A percentile compares a stretch with the other conserved stretches of the same genome.
Evolutionary conservation across 2,888 invertebrate genomes (phyloP).

Genomic region (Cinara cedri): DNA sequence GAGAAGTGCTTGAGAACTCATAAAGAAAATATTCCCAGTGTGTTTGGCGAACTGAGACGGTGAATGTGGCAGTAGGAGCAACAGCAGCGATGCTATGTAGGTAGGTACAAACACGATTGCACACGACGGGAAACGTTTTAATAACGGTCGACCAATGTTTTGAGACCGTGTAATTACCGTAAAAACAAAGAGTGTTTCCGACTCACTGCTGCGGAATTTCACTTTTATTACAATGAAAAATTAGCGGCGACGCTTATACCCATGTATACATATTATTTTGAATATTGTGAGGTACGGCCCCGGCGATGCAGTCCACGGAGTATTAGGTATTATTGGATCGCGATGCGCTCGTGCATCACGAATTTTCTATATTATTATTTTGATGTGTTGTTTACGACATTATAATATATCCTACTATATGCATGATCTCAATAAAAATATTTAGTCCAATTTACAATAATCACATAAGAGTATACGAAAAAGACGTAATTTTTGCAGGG

Average conservation of each 20-base stretch:
- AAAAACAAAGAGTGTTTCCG: constrained; percentile 57
- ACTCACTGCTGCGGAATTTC: constrained; percentile 46
- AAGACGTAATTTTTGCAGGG: too few species aligned
- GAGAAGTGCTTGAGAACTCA: constrained; percentile 48
- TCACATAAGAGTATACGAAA: too few species aligned
- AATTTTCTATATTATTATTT: too few species aligned
- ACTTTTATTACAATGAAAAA: constrained; percentile 47
- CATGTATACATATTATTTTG: not conserved
- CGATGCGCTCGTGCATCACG: too few species aligned
- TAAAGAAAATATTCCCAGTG: constrained; percentile 53
- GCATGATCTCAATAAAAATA: too few species aligned
- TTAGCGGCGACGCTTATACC: constrained; percentile 6
- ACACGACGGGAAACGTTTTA: constrained; percentile 52
- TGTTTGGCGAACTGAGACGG: constrained; percentile 53
- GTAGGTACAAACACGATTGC: constrained; percentile 30
- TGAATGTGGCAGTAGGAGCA: constrained; percentile 19
- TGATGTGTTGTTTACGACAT: too few species aligned
- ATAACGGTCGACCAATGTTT: constrained; percentile 53
- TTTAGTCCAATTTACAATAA: too few species aligned
- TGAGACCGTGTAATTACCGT: constrained; percentile 55
- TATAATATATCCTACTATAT: too few species aligned
- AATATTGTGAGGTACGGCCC: not conserved
- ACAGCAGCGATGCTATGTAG: not conserved
- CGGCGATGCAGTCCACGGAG: too few species aligned
- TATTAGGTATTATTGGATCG: too few species aligned